Conservation (phyloP, 2,113 vertebrate species). For the Dromiciops gliroides region DNA sequence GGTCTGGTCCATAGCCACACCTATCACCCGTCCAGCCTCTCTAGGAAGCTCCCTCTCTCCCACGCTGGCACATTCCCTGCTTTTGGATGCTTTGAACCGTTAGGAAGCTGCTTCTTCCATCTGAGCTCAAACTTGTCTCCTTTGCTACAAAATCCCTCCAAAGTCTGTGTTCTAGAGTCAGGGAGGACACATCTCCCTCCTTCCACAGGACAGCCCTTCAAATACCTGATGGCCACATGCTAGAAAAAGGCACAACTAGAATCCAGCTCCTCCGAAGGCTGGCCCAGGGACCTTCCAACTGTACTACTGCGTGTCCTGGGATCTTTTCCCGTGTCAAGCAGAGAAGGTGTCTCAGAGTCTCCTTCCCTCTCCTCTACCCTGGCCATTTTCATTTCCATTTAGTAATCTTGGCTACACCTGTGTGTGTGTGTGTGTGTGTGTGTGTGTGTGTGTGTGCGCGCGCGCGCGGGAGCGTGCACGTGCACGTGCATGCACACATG, state of each 20-base stretch:
- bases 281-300: not conserved
- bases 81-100: not conserved
- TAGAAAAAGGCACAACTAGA: not conserved
- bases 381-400: too few species aligned
- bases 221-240: rapidly evolving
- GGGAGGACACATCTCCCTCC: too few species aligned
- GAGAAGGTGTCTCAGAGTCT: not conserved
- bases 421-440: not conserved
- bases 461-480: too few species aligned
- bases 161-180: too few species aligned
- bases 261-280: not conserved
- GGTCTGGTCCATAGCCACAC: too few species aligned
- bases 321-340: too few species aligned
- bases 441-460: too few species aligned
- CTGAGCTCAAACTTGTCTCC: not conserved
- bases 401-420: not conserved
- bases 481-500: too few species aligned
- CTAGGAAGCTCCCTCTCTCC: too few species aligned
- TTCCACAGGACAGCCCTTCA: not conserved
- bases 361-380: not conserved
- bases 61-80: too few species aligned
- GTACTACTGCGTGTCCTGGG: not conserved
- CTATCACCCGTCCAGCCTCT: not conserved
- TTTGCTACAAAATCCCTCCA: not conserved
- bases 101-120: too few species aligned